Evolutionary conservation across 2,888 invertebrate genomes (phyloP).

Genomic region (Carpatolechia fugitivella): DNA sequence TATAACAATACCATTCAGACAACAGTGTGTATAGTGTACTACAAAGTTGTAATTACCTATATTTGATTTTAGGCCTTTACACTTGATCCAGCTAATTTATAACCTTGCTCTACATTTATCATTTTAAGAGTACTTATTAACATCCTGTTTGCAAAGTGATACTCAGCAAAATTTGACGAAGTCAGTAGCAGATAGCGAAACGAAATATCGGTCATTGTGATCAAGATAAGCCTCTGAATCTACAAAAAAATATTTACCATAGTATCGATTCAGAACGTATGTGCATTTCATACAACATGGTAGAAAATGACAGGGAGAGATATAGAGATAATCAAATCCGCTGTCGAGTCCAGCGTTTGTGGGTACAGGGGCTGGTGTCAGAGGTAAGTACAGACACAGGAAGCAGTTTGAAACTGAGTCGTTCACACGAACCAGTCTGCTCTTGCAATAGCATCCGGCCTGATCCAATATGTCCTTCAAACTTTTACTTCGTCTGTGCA

Average conservation of each 20-base stretch:
- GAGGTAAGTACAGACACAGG: constrained; percentile 6
- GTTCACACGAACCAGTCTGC: constrained; percentile 5
- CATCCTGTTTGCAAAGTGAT: not conserved
- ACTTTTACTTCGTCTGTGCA: constrained; percentile 20
- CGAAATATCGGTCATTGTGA: constrained; percentile 10
- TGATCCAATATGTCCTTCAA: constrained; percentile 19
- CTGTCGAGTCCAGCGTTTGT: too few species aligned
- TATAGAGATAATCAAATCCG: too few species aligned
- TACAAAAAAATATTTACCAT: too few species aligned
- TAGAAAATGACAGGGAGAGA: too few species aligned
- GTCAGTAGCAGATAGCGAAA: not conserved
- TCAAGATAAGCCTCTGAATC: not conserved
- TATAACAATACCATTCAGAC: too few species aligned
- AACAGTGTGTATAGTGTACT: too few species aligned
- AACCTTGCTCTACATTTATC: not conserved
- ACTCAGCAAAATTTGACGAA: not conserved
- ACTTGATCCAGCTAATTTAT: not conserved
- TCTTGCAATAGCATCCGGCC: constrained; percentile 24
- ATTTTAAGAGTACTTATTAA: not conserved
- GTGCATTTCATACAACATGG: too few species aligned
- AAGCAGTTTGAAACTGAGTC: constrained; percentile 1
- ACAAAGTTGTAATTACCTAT: too few species aligned
- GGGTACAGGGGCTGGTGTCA: not conserved
- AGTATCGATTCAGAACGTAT: too few species aligned
- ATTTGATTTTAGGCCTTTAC: not conserved